Base-by-base conservation (phyloP, 2,113 vertebrate species). In the Rhinopithecus roxellana region DNA sequence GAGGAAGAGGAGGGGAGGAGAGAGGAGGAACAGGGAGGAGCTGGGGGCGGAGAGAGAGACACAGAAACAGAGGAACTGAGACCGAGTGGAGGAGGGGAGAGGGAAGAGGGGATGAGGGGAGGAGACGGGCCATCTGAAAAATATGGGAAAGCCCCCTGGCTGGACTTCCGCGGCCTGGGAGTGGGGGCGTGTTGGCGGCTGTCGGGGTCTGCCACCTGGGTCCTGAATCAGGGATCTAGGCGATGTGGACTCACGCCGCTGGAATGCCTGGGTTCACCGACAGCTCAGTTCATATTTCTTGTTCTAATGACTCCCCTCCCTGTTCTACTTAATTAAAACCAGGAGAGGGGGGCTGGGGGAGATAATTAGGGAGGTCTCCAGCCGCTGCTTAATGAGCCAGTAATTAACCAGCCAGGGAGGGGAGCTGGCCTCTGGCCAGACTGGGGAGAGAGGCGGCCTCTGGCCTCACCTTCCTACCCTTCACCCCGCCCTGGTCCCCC, bases 291-390 rank as follows among this genome's bases (percentile, higher is more conserved):
- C 96, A 90, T 97, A 97, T 96, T 97, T 97, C 96, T 95, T 69
- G 89, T 96, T 75, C 93, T 98, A 98, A 98, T 96, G 97, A 97
- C 92, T 97, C 97, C 88, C 92, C 96, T 96, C 97, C 96, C 89
- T 90, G 96, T 95, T 96, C 93, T 95, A 95, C 96, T 98, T 98
- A 98, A 98, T 98, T 98, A 97, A 98, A 95, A 92, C 90, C 88
- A 27, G 90, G 96, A 92, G 91, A 89, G 94, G 95, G 96, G 97
- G 91, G 70, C 7, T 75, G 69, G 86, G 97, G 94, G 93, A 94
- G 61, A 80, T 97, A 90, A 97, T 98, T 98, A 98, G 97, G 95
- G 92, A 97, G 97, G 93, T 97, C 97, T 98, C 97, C 96, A 96
- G 96, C 95, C 96, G 95, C 95, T 96, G 96, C 96, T 98, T 98